Base-by-base conservation (phyloP, 2,888 invertebrate genomes). In the Philereme transversata region DNA sequence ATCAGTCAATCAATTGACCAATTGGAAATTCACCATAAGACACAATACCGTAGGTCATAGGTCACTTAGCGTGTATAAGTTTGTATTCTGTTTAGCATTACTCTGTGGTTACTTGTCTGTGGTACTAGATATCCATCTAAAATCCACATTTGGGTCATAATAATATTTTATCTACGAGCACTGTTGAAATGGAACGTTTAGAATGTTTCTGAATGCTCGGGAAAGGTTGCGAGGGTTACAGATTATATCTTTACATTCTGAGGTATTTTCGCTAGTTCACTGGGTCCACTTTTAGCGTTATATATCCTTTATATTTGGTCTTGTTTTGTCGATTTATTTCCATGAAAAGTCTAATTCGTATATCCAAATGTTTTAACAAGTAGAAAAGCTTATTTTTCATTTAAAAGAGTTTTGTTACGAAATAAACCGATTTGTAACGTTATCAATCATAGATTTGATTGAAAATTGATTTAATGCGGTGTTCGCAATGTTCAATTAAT, bases 71-170 rank as follows among this genome's bases (percentile, higher is more conserved):
- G 7, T 38, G 9, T 22, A 11, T 3, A n/a, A 35, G 45, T 8
- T 54, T 9, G 41, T 7, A 7, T 58, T 49, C 58, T 53, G 48
- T 4, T 8, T 41, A 0, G 4, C 5, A 5, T 10, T 47, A 2
- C 40, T 33, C 53, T 59, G 50, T 54, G 52, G 43, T 8, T 44
- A 44, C 22, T 22, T 22, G 22, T 22, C 22, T 22, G 22, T 22
- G 22, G 49, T 51, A 53, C 61, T 53, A 72, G 76, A 70, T 78
- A 75, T 71, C 74, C 73, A 76, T 75, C 65, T 76, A 77, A 79
- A 75, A 76, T 76, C 67, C 76, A 74, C 76, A 83, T 83, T 83
- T 81, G 71, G 82, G 82, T 83, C 83, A 81, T 79, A 83, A 80
- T 82, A 77, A 81, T 82, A 81, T 81, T 83, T 82, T 81, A 81